Percentiles rank a stretch among this genome's conserved stretches.
Conservation (phyloP, 2,797 vertebrate species). For the Pseudomugil tenellus region DNA sequence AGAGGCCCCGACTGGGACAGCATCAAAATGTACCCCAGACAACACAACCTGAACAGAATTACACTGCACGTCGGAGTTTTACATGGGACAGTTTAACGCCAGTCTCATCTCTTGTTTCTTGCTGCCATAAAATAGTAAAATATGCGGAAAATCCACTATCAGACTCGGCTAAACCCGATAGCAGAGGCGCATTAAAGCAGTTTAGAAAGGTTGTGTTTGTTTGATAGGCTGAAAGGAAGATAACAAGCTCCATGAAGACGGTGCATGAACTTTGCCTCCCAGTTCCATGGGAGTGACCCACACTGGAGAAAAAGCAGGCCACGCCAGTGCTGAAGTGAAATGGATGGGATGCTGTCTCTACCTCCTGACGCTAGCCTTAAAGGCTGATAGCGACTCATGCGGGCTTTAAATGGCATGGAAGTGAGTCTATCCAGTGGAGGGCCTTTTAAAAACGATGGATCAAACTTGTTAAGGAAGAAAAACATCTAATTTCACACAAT, state of each 20-base stretch:
- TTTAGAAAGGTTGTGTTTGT: conserved; percentile 19
- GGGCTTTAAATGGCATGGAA: conserved; percentile 47
- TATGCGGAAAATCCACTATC: not conserved
- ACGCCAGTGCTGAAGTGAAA: conserved; percentile 26
- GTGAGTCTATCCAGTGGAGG: conserved; percentile 13
- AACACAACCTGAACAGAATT: not conserved
- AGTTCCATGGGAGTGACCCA: conserved; percentile 13
- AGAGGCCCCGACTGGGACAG: conserved; percentile 4
- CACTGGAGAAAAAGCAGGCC: conserved; percentile 7
- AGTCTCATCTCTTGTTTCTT: not conserved
- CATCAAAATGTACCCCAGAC: conserved; percentile 12
- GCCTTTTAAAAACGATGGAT: conserved; percentile 30
- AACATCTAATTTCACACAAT: conserved; percentile 37
- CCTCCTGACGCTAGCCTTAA: conserved; percentile 33
- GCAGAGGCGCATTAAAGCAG: not conserved
- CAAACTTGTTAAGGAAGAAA: conserved; percentile 23
- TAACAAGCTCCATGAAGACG: not conserved
- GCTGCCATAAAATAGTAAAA: not conserved
- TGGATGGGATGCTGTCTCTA: conserved; percentile 21
- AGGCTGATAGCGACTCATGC: conserved; percentile 58
- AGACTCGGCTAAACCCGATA: not conserved
- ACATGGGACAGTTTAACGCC: not conserved
- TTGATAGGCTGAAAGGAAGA: conserved; percentile 4
- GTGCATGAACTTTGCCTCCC: conserved; percentile 2
- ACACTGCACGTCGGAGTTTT: not conserved